phyloP scores from a whole-genome alignment of 1,140 invertebrate species.

The Asbolus verrucosus region DNA sequence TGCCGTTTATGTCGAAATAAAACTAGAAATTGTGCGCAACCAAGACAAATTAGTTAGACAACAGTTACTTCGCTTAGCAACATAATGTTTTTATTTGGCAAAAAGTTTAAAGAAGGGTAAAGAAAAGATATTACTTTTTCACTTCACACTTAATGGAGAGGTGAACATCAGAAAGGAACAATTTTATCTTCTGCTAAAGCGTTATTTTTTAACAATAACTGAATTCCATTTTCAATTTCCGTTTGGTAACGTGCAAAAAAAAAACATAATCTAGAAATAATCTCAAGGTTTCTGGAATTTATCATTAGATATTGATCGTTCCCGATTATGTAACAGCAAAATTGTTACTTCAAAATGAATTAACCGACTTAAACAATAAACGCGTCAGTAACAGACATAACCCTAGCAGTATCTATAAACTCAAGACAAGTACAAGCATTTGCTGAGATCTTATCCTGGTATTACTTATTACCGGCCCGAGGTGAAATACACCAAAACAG shows the following conservation, averaged over 20 bases:
- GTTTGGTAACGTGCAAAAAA: slow-evolving; percentile 11
- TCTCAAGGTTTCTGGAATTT: slow-evolving; percentile 1
- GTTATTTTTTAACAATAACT: slow-evolving; percentile 19
- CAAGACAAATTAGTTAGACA: not conserved
- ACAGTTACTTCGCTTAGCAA: slow-evolving; percentile 2
- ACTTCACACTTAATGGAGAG: slow-evolving; percentile 2
- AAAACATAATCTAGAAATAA: slow-evolving; percentile 15
- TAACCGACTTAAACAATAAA: slow-evolving; percentile 26
- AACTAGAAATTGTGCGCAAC: slow-evolving; percentile 14
- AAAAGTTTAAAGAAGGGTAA: slow-evolving; percentile 13
- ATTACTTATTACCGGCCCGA: slow-evolving; percentile 29
- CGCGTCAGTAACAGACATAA: slow-evolving; percentile 23
- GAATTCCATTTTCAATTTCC: slow-evolving; percentile 34
- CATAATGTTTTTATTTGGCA: slow-evolving; percentile 16
- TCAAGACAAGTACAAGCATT: slow-evolving; percentile 24
- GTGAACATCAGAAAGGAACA: slow-evolving; percentile 2
- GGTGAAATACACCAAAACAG: slow-evolving; percentile 25
- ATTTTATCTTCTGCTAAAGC: slow-evolving; percentile 8
- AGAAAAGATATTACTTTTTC: slow-evolving; percentile 8
- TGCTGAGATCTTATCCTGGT: slow-evolving; percentile 16
- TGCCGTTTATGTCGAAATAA: slow-evolving; percentile 13
- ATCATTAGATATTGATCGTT: slow-evolving; percentile 18
- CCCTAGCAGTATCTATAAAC: slow-evolving; percentile 17
- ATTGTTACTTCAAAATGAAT: slow-evolving; percentile 18
- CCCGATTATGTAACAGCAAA: not conserved